Conservation (phyloP, 2,797 vertebrate species). For the Pyrocephalus nanus region DNA sequence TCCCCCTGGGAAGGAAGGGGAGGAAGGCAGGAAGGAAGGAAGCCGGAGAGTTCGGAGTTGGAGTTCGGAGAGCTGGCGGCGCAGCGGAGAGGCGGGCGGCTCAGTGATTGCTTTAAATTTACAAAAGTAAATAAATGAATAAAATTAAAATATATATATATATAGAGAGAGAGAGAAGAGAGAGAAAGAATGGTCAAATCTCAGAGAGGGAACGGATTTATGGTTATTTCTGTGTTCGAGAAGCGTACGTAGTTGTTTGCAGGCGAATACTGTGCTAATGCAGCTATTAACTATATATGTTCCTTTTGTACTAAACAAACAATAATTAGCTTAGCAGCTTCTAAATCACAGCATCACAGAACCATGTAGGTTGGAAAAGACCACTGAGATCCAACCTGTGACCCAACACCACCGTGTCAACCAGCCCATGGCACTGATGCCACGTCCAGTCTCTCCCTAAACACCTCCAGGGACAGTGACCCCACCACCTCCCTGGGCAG, state of each 20-base stretch:
- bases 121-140: background rate
- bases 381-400: background rate
- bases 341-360: no score
- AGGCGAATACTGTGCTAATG: no score
- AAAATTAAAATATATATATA: no score
- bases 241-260: background rate
- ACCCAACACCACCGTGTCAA: background rate
- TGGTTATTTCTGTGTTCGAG: background rate
- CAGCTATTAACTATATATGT: rapidly evolving
- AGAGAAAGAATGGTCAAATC: background rate
- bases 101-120: background rate
- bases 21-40: background rate
- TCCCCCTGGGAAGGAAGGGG: background rate
- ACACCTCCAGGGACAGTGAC: background rate
- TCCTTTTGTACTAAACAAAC: background rate
- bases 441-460: background rate
- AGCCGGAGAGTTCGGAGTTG: background rate
- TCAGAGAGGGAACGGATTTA: background rate
- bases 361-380: background rate
- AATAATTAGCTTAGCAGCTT: background rate
- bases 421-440: background rate
- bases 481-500: background rate
- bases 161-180: no score
- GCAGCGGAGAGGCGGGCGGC: background rate
- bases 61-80: rapidly evolving